A percentile compares a stretch with the other conserved stretches of the same genome.
Evolutionary conservation across 2,888 invertebrate species (phyloP).

Genomic region (Microchrysa polita): DNA sequence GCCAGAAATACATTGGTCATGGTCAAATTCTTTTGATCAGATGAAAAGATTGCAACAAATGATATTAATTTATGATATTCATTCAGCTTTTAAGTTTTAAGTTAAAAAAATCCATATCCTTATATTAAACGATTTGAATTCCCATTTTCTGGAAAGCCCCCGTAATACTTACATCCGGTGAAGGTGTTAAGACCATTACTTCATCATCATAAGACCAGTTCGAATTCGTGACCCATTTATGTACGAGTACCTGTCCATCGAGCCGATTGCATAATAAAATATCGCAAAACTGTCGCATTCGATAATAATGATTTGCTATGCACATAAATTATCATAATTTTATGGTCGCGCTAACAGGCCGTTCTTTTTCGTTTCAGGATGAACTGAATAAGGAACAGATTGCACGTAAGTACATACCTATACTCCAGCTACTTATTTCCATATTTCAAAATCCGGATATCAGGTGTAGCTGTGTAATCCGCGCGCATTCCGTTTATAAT

Average conservation of each 20-base stretch:
- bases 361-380: constrained; percentile 68
- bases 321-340: constrained; percentile 17
- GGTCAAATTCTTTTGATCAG: no score
- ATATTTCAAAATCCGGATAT: constrained; percentile 21
- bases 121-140: no score
- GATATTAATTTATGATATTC: no score
- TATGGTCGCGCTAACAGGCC: constrained; percentile 44
- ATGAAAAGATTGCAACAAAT: no score
- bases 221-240: constrained; percentile 9
- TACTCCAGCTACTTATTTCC: constrained; percentile 23
- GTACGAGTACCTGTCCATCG: background rate
- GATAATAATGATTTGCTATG: constrained; percentile 27
- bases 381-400: constrained; percentile 83
- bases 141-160: no score
- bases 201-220: no score
- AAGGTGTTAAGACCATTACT: no score
- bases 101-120: no score
- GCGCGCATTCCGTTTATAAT: constrained; percentile 7
- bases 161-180: no score
- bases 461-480: background rate
- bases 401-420: constrained; percentile 72
- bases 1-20: no score
- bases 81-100: no score
- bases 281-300: background rate
- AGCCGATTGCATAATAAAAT: background rate